Evolutionary conservation across 2,888 invertebrate species (phyloP).

Genomic region (Orthosia gracilis): DNA sequence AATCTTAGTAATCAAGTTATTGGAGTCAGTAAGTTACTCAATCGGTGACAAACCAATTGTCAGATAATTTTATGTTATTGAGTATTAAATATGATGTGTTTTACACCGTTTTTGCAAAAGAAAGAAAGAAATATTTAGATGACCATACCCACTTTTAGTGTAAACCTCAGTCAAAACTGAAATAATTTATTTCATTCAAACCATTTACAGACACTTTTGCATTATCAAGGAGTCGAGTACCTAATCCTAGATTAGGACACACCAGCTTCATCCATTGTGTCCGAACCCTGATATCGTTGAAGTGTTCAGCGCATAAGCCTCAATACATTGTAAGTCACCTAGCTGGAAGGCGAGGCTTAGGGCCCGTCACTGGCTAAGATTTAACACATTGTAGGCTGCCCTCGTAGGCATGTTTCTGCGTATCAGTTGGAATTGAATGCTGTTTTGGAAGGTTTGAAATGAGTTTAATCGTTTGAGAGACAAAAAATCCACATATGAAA

Average conservation of each 20-base stretch:
- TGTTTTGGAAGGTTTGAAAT: neutral
- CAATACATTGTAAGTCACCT: slow-evolving; percentile 36
- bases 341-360: slow-evolving; percentile 34
- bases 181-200: too few relatives aligned
- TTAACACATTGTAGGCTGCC: slow-evolving; percentile 19
- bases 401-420: neutral
- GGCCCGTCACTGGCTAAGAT: slow-evolving; percentile 38
- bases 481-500: too few relatives aligned
- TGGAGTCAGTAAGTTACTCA: slow-evolving; percentile 11
- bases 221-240: neutral
- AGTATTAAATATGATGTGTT: too few relatives aligned
- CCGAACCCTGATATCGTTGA: slow-evolving; percentile 19
- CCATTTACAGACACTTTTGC: too few relatives aligned
- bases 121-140: neutral
- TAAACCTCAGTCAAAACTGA: too few relatives aligned
- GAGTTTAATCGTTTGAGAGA: neutral
- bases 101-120: too few relatives aligned
- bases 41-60: neutral
- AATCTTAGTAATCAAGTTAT: slow-evolving; percentile 22
- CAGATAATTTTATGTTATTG: too few relatives aligned
- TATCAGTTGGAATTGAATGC: neutral
- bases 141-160: neutral
- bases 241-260: neutral
- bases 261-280: neutral
- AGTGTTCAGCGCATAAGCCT: slow-evolving; percentile 44